Evolutionary conservation across 2,888 invertebrate genomes (phyloP), one percentile per base, ranked within the genome.

Genomic region (Acanthosoma haemorrhoidale): DNA sequence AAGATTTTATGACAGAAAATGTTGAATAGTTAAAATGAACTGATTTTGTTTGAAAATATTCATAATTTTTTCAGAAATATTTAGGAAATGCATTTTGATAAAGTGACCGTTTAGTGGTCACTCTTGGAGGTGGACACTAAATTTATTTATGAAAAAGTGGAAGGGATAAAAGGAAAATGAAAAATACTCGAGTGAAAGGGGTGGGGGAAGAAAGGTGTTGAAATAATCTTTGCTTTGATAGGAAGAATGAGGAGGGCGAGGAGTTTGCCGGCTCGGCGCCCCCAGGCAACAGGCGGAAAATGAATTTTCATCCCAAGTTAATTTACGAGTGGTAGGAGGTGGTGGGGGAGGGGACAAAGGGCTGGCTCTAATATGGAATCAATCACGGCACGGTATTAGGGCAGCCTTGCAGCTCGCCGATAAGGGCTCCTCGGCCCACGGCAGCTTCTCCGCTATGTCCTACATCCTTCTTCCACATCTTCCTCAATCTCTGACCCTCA

Each of bases 301-400:
- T 75, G 75, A 75, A 75, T 75, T 75, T 74, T 75, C 75, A 72
- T 74, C 74, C 73, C 69, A 69, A 75, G 75, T 75, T 75, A 75
- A 75, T 75, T 74, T 75, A 75, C 75, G 75, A 74, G 73, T 66
- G 70, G 67, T 39, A 11, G 67, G 18, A 57, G 31, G 31, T n/a
- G n/a, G n/a, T n/a, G n/a, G n/a, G 64, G 64, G 16, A 57, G 59
- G 34, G 69, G 63, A 71, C 68, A 69, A 71, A 71, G 71, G 68
- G 36, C 66, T 68, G 64, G 57, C 71, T 73, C 74, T 72, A 72
- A 70, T 70, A 70, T 69, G 72, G 72, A 72, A 73, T 73, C 73
- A 73, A 73, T 73, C 73, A 73, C 66, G 70, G 72, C 67, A 32
- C 69, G 70, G 73, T 70, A 73, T 73, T 73, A 73, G 73, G 63